These are phyloP conservation scores for Heliangelus exortis DNA, from an alignment of 2,797 vertebrate species.

Conservation along the genomic window DNA sequence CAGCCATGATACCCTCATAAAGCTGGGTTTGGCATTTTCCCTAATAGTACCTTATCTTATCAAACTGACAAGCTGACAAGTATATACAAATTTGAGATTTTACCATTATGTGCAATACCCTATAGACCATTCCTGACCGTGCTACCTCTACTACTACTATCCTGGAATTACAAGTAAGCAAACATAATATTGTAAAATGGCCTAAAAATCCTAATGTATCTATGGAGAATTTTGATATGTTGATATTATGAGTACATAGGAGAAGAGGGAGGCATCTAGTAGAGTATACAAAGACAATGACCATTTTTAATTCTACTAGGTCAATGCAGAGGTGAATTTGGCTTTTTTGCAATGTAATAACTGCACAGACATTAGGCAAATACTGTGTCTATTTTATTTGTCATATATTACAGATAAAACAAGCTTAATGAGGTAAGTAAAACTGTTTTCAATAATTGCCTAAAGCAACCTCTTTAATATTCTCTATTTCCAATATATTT, in stretches of 20 bases:
- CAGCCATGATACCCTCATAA: background rate
- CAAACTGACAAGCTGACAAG: background rate
- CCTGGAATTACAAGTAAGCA: background rate
- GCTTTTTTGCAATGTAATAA: background rate
- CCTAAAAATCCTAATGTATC: background rate
- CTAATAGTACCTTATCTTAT: background rate
- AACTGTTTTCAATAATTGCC: background rate
- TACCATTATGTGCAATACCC: background rate
- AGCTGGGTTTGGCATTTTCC: background rate
- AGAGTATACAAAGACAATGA: background rate
- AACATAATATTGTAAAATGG: background rate
- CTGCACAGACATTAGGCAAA: background rate
- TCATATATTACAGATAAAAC: background rate
- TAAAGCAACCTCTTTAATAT: slow-evolving; percentile 2
- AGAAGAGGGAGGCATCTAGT: background rate
- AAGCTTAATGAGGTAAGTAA: background rate
- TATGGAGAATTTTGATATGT: background rate
- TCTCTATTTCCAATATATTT: background rate
- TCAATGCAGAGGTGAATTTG: background rate
- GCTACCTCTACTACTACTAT: background rate
- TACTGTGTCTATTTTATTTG: background rate
- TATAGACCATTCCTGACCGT: background rate
- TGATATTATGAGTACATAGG: background rate
- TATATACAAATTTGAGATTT: background rate
- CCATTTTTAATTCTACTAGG: background rate